These are phyloP conservation scores for Troides aeacus DNA, from an alignment of 2,888 invertebrate genomes.

Conservation along the genomic window DNA sequence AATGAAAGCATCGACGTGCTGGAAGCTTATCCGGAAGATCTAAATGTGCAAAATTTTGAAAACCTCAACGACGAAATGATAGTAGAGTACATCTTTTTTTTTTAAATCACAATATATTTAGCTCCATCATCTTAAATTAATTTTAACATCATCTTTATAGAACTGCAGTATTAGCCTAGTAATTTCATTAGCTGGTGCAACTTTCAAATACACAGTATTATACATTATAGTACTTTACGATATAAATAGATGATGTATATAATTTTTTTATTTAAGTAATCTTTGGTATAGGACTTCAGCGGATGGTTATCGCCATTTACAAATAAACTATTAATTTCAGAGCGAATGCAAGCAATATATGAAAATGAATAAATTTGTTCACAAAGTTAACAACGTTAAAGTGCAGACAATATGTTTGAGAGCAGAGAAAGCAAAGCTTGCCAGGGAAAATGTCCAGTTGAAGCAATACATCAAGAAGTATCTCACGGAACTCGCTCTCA, in stretches of 20 bases:
- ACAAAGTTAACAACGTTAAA: slow-evolving; percentile 66
- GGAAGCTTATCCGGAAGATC: slow-evolving; percentile 41
- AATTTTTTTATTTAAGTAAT: too few relatives aligned
- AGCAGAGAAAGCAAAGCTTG: slow-evolving; percentile 66
- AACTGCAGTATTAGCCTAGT: too few relatives aligned
- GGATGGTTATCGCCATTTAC: not conserved
- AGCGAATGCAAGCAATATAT: slow-evolving; percentile 75
- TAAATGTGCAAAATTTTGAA: slow-evolving; percentile 51
- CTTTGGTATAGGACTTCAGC: too few relatives aligned
- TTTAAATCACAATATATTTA: not conserved
- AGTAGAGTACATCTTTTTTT: slow-evolving; percentile 40
- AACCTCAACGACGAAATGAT: slow-evolving; percentile 64
- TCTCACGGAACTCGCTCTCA: slow-evolving; percentile 80
- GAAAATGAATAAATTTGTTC: slow-evolving; percentile 86
- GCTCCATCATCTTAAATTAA: too few relatives aligned
- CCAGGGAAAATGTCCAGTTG: slow-evolving; percentile 82
- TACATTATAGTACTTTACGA: too few relatives aligned
- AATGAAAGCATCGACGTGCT: slow-evolving; percentile 76
- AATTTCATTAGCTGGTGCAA: too few relatives aligned
- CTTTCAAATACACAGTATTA: too few relatives aligned
- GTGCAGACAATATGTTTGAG: slow-evolving; percentile 67
- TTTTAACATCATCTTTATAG: too few relatives aligned
- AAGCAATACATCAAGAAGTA: slow-evolving; percentile 82
- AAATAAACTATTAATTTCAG: slow-evolving; percentile 42
- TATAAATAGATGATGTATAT: too few relatives aligned